These are phyloP conservation scores for Eupithecia pulchellata DNA, from an alignment of 2,888 invertebrate species.

Conservation along the genomic window DNA sequence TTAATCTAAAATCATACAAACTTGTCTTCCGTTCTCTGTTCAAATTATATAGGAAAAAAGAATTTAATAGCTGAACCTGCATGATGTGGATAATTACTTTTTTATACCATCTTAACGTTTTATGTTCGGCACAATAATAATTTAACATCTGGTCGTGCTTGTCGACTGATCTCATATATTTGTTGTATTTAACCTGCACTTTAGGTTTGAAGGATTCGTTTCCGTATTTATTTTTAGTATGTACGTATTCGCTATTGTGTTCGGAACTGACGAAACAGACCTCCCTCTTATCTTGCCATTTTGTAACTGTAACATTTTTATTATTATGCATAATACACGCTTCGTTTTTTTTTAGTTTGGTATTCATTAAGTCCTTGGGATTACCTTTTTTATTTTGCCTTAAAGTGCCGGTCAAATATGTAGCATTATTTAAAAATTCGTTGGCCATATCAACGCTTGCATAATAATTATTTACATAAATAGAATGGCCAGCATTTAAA, in stretches of 20 bases:
- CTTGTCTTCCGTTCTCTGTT: conserved; percentile 33
- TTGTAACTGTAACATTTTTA: conserved; percentile 20
- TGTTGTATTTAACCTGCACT: conserved; percentile 28
- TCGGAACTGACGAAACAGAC: conserved; percentile 20
- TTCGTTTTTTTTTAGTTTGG: conserved; percentile 25
- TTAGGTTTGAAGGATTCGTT: conserved; percentile 30
- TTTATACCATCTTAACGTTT: conserved; percentile 24
- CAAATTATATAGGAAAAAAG: conserved; percentile 27
- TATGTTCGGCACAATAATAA: conserved; percentile 23
- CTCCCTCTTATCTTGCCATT: conserved; percentile 23
- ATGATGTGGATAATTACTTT: conserved; percentile 32
- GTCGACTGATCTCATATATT: conserved; percentile 30
- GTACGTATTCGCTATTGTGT: conserved; percentile 19
- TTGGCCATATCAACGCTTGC: conserved; percentile 37
- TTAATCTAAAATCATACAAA: conserved; percentile 34
- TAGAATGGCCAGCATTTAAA: conserved; percentile 33
- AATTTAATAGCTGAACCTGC: conserved; percentile 28
- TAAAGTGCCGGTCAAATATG: conserved; percentile 33
- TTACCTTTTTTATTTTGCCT: conserved; percentile 36
- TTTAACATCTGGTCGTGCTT: conserved; percentile 24
- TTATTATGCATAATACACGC: conserved; percentile 22
- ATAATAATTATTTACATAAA: conserved; percentile 39
- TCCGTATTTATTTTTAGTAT: conserved; percentile 26
- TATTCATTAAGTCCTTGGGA: conserved; percentile 24
- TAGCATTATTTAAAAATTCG: conserved; percentile 32